These are phyloP conservation scores for Peromyscus maniculatus DNA, from an alignment of 2,113 vertebrate genomes.

Conservation along the genomic window DNA sequence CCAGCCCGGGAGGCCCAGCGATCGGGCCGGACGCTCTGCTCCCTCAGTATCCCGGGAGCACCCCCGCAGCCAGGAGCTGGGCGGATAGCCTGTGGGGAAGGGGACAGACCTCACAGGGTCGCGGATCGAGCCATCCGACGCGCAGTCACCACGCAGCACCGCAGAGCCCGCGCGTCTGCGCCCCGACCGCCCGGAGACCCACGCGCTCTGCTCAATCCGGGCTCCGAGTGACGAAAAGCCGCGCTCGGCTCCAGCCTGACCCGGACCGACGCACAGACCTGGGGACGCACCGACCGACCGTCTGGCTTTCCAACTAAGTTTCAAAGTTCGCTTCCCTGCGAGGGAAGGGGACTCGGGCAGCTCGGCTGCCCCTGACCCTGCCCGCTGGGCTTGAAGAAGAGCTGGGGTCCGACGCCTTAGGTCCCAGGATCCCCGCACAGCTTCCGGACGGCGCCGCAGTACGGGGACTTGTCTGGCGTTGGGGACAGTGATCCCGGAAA, in stretches of 20 bases:
- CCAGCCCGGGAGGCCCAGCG: neutral
- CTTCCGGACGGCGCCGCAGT: neutral
- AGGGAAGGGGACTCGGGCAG: neutral
- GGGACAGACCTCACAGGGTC: neutral
- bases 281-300: neutral
- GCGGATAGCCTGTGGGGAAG: neutral
- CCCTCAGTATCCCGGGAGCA: neutral
- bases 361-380: neutral
- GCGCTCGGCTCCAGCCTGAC: conserved; percentile 32
- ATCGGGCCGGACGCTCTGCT: neutral
- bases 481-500: conserved; percentile 37
- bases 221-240: conserved; percentile 79
- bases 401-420: neutral
- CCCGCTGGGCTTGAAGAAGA: neutral
- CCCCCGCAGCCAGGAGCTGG: neutral
- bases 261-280: conserved; percentile 1
- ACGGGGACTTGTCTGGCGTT: neutral
- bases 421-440: neutral
- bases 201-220: conserved; percentile 78
- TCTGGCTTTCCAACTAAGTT: conserved; percentile 74
- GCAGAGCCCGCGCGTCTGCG: conserved; percentile 64
- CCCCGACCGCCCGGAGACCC: conserved; percentile 59
- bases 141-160: conserved; percentile 74
- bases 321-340: conserved; percentile 84
- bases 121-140: neutral